A percentile compares a stretch with the other conserved stretches of the same genome.
phyloP scores from a whole-genome alignment of 2,797 vertebrate species.

The Danionella dracula region DNA sequence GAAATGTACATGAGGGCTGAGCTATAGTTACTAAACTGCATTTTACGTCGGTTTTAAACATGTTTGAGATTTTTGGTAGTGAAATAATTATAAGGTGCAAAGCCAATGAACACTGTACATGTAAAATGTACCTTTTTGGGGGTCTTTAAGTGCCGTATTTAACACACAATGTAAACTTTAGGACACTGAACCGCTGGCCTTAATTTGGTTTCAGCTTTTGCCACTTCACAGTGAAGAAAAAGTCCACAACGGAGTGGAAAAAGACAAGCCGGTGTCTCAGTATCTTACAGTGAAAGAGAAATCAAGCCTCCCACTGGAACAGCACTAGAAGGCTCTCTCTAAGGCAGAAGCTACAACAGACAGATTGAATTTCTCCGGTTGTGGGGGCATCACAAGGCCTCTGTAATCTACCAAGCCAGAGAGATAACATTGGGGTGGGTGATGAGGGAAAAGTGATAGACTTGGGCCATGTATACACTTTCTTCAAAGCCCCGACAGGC shows the following conservation, averaged over 20 bases:
- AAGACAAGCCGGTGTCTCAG: slow-evolving; percentile 10
- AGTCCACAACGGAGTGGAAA: background rate
- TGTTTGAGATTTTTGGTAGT: no score
- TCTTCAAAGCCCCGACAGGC: background rate
- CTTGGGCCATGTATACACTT: background rate
- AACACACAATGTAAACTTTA: no score
- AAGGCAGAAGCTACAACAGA: slow-evolving; percentile 25
- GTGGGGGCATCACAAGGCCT: slow-evolving; percentile 4
- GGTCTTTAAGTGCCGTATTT: no score
- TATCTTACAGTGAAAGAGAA: slow-evolving; percentile 19
- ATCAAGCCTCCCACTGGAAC: slow-evolving; percentile 13
- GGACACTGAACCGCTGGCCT: background rate
- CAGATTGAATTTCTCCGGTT: background rate
- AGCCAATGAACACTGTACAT: no score
- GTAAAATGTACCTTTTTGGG: no score
- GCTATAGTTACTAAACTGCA: no score
- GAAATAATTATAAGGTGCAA: no score
- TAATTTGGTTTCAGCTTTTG: background rate
- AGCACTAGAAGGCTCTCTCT: background rate
- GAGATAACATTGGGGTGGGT: background rate
- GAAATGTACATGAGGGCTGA: no score
- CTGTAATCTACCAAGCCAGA: background rate
- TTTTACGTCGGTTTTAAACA: no score
- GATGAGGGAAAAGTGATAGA: slow-evolving; percentile 2
- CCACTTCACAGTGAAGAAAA: background rate